These are phyloP conservation scores for Spodoptera litura DNA, from an alignment of 1,140 invertebrate species.

Conservation along the genomic window DNA sequence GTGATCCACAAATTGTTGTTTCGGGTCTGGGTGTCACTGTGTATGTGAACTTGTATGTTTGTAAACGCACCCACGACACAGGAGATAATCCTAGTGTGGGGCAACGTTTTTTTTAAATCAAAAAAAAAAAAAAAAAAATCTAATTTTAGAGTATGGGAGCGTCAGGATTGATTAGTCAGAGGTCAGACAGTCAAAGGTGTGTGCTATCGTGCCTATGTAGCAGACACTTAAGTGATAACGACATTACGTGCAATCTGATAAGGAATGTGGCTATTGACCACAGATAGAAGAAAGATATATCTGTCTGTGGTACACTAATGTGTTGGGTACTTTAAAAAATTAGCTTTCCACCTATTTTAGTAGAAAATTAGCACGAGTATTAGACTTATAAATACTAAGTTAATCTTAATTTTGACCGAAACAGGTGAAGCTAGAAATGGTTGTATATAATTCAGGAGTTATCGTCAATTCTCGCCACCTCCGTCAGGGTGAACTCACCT, in stretches of 20 bases:
- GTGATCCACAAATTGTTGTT: too few relatives aligned
- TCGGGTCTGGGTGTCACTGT: too few relatives aligned
- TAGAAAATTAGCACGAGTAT: too few relatives aligned
- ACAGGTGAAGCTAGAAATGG: not conserved
- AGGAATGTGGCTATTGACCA: not conserved
- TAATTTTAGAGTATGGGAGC: not conserved
- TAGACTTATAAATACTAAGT: not conserved
- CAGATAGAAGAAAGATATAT: too few relatives aligned
- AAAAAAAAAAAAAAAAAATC: too few relatives aligned
- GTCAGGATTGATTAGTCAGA: constrained; percentile 19
- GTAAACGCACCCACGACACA: too few relatives aligned
- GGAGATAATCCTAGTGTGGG: too few relatives aligned
- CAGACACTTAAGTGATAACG: not conserved
- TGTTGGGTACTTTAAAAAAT: too few relatives aligned
- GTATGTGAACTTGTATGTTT: too few relatives aligned
- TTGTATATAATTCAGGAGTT: constrained; percentile 15
- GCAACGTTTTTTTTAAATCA: too few relatives aligned
- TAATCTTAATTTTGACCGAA: not conserved
- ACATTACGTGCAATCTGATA: constrained; percentile 1
- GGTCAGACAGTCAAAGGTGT: constrained; percentile 10
- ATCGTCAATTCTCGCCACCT: not conserved
- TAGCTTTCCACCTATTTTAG: too few relatives aligned
- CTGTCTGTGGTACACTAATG: too few relatives aligned
- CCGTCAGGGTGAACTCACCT: not conserved
- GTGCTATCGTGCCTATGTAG: not conserved